Evolutionary conservation across 2,888 invertebrate species (phyloP).

Genomic region (Cremastinae sp.): DNA sequence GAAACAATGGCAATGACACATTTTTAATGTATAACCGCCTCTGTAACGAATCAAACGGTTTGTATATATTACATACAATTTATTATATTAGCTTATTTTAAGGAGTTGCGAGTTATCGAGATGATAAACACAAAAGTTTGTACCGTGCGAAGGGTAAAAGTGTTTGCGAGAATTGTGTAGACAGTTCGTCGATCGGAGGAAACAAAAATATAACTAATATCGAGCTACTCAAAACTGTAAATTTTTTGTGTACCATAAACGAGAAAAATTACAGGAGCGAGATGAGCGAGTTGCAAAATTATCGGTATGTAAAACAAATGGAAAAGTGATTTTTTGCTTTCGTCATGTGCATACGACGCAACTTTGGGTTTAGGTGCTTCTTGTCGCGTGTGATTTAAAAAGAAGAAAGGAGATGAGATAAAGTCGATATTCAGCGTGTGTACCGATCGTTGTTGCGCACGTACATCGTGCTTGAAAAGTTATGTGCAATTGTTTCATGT

Average conservation of each 20-base stretch:
- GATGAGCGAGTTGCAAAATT: conserved; percentile 40
- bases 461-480: conserved; percentile 16
- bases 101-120: conserved; percentile 55
- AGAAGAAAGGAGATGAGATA: conserved; percentile 11
- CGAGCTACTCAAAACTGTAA: conserved; percentile 61
- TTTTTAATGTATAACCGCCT: conserved; percentile 66
- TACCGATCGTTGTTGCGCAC: conserved; percentile 43
- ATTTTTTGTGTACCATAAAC: conserved; percentile 65
- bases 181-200: conserved; percentile 17
- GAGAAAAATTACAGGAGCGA: conserved; percentile 42
- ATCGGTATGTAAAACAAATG: conserved; percentile 26
- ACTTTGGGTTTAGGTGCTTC: conserved; percentile 49
- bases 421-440: conserved; percentile 18
- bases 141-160: conserved; percentile 9
- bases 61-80: conserved; percentile 73
- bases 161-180: conserved; percentile 26
- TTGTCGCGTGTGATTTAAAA: conserved; percentile 41
- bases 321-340: conserved; percentile 50
- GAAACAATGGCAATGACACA: conserved; percentile 61
- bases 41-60: conserved; percentile 71
- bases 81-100: conserved; percentile 66
- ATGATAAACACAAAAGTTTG: conserved; percentile 7
- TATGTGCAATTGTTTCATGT: conserved; percentile 30
- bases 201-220: conserved; percentile 49
- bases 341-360: conserved; percentile 34